Evolutionary conservation across 2,888 invertebrate genomes (phyloP), one percentile per base, ranked within the genome.

Genomic region (Horisme vitalbata): DNA sequence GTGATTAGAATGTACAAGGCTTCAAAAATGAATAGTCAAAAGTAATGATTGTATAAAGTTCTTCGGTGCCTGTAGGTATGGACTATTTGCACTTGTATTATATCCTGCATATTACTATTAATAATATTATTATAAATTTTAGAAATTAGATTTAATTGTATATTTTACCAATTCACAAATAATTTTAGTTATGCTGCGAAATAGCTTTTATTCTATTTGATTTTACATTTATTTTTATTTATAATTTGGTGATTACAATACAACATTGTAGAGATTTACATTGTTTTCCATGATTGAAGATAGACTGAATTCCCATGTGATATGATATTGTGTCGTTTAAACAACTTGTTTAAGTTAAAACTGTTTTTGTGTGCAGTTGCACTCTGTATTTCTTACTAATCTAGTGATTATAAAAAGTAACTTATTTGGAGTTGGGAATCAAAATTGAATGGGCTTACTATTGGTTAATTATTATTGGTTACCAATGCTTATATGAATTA

Each of bases 61-160:
- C 63, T 58, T 61, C 59, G 64, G 68, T 70, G 73, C 71, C 66
- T 65, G 49, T 45, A n/a, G n/a, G n/a, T n/a, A 50, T 48, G 52
- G 37, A 54, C 13, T 43, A n/a, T 32, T 31, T 47, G 53, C 57
- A 57, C 45, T 31, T 62, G 56, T 66, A 65, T 50, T 43, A 57
- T 61, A 62, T 38, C 39, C 59, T 52, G 55, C 53, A 18, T 18
- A 5, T 18, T 52, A 51, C 45, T 37, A 52, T 37, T 51, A 34
- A 7, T 44, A 46, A 39, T 21, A 27, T 31, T 46, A 41, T 33
- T 33, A 30, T 49, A 45, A 36, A 47, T 26, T 41, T 50, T 55
- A 54, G 44, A 43, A 27, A 32, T 36, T 57, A 52, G 47, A 41
- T 44, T 47, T 52, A 51, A 48, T 34, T 55, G 47, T 52, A 45